Evolutionary conservation across 1,140 invertebrate genomes (phyloP).

Genomic region (Octopus sinensis): DNA sequence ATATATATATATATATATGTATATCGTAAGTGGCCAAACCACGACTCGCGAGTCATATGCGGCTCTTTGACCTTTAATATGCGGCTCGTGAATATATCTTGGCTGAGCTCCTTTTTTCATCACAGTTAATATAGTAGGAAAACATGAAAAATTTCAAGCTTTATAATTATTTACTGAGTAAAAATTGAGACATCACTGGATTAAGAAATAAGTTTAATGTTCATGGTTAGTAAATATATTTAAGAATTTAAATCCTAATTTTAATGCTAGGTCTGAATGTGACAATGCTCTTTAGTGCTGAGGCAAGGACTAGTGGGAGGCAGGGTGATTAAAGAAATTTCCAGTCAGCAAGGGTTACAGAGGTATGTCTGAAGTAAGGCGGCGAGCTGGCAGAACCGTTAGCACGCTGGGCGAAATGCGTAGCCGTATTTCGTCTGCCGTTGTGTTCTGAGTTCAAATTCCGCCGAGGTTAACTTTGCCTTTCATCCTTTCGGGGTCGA

Average conservation of each 20-base stretch:
- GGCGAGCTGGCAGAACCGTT: too few species aligned
- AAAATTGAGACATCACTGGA: not conserved
- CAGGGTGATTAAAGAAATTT: not conserved
- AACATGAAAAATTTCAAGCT: not conserved
- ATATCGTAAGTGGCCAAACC: too few species aligned
- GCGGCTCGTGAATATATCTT: too few species aligned
- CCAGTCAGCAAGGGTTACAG: not conserved
- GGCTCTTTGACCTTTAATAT: too few species aligned
- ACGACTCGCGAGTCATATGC: too few species aligned
- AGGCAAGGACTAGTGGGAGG: not conserved
- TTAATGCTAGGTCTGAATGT: not conserved
- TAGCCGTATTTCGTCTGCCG: too few species aligned
- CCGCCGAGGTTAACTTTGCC: too few species aligned
- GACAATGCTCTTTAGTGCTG: not conserved
- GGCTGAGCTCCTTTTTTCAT: too few species aligned
- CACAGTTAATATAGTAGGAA: not conserved
- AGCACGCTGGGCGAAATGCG: too few species aligned
- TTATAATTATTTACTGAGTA: not conserved
- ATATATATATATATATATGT: too few species aligned
- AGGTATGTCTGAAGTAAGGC: not conserved
- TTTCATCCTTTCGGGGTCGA: too few species aligned
- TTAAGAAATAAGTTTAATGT: not conserved
- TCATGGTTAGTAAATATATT: not conserved
- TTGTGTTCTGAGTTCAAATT: too few species aligned
- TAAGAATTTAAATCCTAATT: not conserved